Conservation (phyloP, 2,797 vertebrate species). For the Epinephelus coioides region DNA sequence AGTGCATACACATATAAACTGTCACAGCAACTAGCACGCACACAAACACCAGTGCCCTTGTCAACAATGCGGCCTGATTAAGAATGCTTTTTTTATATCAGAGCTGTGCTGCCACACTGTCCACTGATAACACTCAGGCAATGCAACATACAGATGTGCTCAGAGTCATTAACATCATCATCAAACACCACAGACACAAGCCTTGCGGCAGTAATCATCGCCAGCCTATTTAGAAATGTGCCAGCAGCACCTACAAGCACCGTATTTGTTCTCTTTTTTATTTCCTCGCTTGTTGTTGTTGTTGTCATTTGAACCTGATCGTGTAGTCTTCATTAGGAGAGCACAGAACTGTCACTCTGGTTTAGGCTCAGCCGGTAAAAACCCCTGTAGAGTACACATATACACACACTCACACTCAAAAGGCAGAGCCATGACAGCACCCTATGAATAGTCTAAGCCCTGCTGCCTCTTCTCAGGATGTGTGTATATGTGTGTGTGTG, state of each 20-base stretch:
- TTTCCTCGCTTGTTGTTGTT: slow-evolving; percentile 61
- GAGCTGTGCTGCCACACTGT: slow-evolving; percentile 37
- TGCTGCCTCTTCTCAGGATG: slow-evolving; percentile 21
- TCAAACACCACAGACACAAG: slow-evolving; percentile 50
- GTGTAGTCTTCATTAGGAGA: slow-evolving; percentile 70
- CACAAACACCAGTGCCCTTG: slow-evolving; percentile 39
- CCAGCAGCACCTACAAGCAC: slow-evolving; percentile 54
- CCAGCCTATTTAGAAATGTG: slow-evolving; percentile 55
- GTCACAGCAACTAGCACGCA: slow-evolving; percentile 18
- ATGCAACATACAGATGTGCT: slow-evolving; percentile 58
- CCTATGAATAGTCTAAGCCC: slow-evolving; percentile 61
- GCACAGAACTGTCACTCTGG: slow-evolving; percentile 66
- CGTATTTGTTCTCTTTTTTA: slow-evolving; percentile 60
- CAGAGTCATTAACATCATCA: slow-evolving; percentile 63
- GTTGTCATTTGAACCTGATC: slow-evolving; percentile 74
- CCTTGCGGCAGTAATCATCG: slow-evolving; percentile 49
- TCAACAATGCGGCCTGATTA: slow-evolving; percentile 58
- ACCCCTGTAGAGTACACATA: slow-evolving; percentile 34
- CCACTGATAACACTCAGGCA: slow-evolving; percentile 43
- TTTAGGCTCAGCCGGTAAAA: slow-evolving; percentile 69
- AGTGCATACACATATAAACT: slow-evolving; percentile 6
- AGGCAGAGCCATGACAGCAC: slow-evolving; percentile 43
- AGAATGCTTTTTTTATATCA: slow-evolving; percentile 52
- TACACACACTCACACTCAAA: slow-evolving; percentile 31
- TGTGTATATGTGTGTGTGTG: slow-evolving; percentile 5